Evolutionary conservation across 2,113 vertebrate genomes (phyloP).

Genomic region (Centrocercus urophasianus): DNA sequence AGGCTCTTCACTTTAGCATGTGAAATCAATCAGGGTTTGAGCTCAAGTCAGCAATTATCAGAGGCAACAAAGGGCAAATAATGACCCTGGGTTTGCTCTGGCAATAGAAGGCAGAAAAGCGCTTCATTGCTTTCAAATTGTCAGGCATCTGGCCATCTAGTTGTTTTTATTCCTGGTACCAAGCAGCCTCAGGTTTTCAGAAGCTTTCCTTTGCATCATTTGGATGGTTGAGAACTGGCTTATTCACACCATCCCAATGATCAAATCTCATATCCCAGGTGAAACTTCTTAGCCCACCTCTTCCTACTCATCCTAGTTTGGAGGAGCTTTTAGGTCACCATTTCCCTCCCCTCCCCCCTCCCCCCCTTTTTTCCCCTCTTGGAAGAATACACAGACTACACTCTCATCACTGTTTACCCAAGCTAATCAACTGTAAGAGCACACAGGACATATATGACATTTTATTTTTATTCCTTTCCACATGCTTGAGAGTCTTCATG

Average conservation of each 20-base stretch:
- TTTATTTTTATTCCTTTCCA: background rate
- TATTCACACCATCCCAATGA: background rate
- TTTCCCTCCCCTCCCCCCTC: background rate
- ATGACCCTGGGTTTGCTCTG: slow-evolving; percentile 16
- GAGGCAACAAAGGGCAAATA: slow-evolving; percentile 47
- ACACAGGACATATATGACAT: background rate
- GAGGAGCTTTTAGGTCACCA: background rate
- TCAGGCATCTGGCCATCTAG: background rate
- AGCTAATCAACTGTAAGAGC: background rate
- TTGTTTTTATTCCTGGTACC: background rate
- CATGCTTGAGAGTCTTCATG: background rate
- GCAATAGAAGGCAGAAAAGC: slow-evolving; percentile 11
- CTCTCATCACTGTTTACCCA: background rate
- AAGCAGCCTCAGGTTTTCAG: background rate
- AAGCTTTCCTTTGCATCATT: background rate
- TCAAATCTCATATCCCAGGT: background rate
- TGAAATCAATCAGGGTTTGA: slow-evolving; percentile 51
- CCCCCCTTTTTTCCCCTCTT: background rate
- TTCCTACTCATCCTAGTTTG: background rate
- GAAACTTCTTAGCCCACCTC: background rate
- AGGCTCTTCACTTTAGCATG: slow-evolving; percentile 56
- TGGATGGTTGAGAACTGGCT: background rate
- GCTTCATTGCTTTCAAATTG: slow-evolving; percentile 3
- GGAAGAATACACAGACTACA: background rate
- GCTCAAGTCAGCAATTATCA: slow-evolving; percentile 60